Evolutionary conservation across 2,888 invertebrate genomes (phyloP).

Genomic region (Alentia gelatinosa): DNA sequence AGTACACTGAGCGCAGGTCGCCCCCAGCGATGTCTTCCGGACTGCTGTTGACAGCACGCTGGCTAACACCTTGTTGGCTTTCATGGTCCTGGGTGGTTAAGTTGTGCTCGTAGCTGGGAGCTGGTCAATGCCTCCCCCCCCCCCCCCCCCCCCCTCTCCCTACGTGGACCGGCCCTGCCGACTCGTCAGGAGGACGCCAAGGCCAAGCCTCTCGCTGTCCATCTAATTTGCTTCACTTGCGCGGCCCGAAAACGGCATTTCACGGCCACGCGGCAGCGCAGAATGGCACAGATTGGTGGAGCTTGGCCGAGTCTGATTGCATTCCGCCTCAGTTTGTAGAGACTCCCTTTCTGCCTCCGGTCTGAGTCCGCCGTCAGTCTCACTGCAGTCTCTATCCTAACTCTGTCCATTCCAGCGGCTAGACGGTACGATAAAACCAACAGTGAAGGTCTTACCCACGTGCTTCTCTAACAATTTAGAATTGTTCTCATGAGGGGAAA

Average conservation of each 20-base stretch:
- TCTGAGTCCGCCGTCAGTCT: neutral
- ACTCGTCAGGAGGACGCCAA: neutral
- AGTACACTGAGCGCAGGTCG: too few relatives aligned
- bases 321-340: neutral
- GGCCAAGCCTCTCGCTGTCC: neutral
- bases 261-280: neutral
- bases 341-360: neutral
- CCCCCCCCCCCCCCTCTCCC: neutral
- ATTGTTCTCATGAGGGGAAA: too few relatives aligned
- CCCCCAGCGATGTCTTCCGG: too few relatives aligned
- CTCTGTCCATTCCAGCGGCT: too few relatives aligned
- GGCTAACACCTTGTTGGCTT: too few relatives aligned
- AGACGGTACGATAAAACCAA: too few relatives aligned
- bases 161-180: neutral
- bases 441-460: too few relatives aligned
- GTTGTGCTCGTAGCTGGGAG: neutral
- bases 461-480: too few relatives aligned
- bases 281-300: conserved; percentile 44
- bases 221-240: conserved; percentile 36
- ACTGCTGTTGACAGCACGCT: too few relatives aligned
- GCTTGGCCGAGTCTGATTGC: neutral
- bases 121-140: neutral
- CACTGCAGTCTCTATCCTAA: too few relatives aligned
- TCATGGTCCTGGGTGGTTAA: neutral
- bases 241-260: conserved; percentile 18